Conservation (phyloP, 2,797 vertebrate genomes). For the Steatocranus sp. region DNA sequence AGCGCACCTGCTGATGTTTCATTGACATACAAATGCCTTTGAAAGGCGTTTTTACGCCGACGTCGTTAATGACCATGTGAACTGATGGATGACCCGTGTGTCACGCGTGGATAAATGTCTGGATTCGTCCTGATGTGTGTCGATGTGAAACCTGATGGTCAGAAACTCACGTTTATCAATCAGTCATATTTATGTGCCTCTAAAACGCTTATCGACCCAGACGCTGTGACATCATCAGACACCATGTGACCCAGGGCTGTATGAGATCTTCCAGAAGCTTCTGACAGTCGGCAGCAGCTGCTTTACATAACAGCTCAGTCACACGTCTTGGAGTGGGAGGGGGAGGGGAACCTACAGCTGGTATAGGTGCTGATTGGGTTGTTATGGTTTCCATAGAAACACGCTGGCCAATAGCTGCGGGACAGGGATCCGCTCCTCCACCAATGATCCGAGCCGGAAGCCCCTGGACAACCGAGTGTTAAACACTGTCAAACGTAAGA, state of each 20-base stretch:
- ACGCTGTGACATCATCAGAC: background rate
- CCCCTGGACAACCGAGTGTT: slow-evolving; percentile 94
- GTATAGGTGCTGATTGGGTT: slow-evolving; percentile 49
- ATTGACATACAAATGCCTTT: background rate
- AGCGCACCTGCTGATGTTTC: background rate
- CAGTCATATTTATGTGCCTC: background rate
- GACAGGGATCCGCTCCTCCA: slow-evolving; percentile 93
- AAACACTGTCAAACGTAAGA: slow-evolving; percentile 95
- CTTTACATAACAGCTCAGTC: slow-evolving; percentile 36
- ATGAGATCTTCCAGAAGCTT: background rate
- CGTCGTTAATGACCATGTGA: background rate
- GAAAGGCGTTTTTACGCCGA: background rate
- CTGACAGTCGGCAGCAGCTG: background rate
- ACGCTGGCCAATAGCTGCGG: slow-evolving; percentile 91
- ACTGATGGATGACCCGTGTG: background rate
- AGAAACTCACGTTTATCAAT: background rate
- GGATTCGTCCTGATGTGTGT: background rate
- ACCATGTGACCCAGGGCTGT: background rate
- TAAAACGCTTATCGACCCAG: background rate
- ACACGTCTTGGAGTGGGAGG: slow-evolving; percentile 25
- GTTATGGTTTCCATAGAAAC: slow-evolving; percentile 78
- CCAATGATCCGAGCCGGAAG: slow-evolving; percentile 94
- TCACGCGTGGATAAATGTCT: background rate
- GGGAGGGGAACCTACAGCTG: slow-evolving; percentile 68
- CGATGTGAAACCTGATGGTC: background rate